Evolutionary conservation across 1,140 invertebrate genomes (phyloP).

Genomic region (Diorhabda elongata): DNA sequence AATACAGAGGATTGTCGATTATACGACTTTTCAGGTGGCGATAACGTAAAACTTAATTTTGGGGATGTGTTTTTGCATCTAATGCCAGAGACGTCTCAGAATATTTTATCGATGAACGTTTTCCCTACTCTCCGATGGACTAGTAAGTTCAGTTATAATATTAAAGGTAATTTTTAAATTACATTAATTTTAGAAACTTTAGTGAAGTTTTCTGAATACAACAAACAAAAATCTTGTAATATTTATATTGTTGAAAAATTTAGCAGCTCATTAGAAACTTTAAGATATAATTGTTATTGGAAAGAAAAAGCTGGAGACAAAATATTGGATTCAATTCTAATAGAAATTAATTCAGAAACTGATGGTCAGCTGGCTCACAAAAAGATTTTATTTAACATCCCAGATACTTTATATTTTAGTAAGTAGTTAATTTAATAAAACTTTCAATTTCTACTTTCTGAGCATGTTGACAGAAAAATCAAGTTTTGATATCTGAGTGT

Average conservation of each 20-base stretch:
- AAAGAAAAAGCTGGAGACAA: neutral
- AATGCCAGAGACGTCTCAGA: too few species aligned
- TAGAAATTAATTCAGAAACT: neutral
- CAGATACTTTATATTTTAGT: conserved; percentile 5
- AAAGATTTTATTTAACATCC: conserved; percentile 16
- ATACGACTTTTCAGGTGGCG: neutral
- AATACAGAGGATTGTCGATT: conserved; percentile 7
- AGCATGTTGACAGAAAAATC: too few species aligned
- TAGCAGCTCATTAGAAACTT: neutral
- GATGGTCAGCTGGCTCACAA: conserved; percentile 8
- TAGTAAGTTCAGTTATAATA: conserved; percentile 7
- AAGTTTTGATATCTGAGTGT: too few species aligned
- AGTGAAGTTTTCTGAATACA: conserved; percentile 12
- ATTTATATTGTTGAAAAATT: conserved; percentile 12
- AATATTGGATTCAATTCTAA: neutral
- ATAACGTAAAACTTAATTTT: conserved; percentile 14
- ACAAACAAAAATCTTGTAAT: conserved; percentile 12
- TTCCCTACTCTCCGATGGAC: conserved; percentile 14
- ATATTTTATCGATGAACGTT: neutral
- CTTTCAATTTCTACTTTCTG: neutral
- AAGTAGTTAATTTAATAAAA: neutral
- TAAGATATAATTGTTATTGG: conserved; percentile 6
- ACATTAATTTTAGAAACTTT: conserved; percentile 10
- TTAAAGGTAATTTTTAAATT: neutral
- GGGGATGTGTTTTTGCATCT: conserved; percentile 9